Base-by-base conservation (phyloP, 2,113 vertebrate genomes). In the Axis porcinus region DNA sequence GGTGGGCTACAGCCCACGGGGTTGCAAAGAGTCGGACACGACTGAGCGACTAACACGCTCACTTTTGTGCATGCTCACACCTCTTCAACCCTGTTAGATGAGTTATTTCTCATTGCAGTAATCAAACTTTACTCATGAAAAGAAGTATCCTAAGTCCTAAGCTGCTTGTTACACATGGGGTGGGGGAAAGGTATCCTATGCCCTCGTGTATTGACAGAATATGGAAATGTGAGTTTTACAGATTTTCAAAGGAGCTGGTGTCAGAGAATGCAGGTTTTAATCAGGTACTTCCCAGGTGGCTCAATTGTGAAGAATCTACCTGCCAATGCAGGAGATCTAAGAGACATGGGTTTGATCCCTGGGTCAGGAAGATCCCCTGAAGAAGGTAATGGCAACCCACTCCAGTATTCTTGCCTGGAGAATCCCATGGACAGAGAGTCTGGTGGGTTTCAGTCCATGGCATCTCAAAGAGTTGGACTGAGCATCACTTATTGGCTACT, bases 161-260 rank as follows among this genome's bases (percentile, higher is more conserved):
- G 23, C 19, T 8, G 23, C 82, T 81, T 54, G 10, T 87, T 87
- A 64, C 19, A 45, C 33, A 23, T 58, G 16, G 23, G 30, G n/a
- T 70, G 23, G 9, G 57, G 28, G 36, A n/a, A 36, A 62, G 5
- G 27, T 58, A 33, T 55, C 21, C 40, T 60, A 55, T 21, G 3
- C 50, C 55, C 25, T 95, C 12, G 1, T 7, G 3, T 62, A 84
- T 30, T 70, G 23, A 25, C 14, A 92, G n/a, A 89, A 83, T 54
- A 91, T 62, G 36, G n/a, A 82, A 85, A 82, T n/a, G 12, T 87
- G 67, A 27, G 3, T 36, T 76, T 86, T 91, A 86, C 92, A 93
- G 67, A 74, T n/a, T 88, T 86, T 83, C 13, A 40, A 33, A 79
- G 74, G 30, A 70, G 21, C 13, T n/a, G 27, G 4, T 10, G 19